A percentile compares a stretch with the other conserved stretches of the same genome.
phyloP scores from a whole-genome alignment of 2,888 invertebrate species.

The Zygothrica quintamaculata region DNA sequence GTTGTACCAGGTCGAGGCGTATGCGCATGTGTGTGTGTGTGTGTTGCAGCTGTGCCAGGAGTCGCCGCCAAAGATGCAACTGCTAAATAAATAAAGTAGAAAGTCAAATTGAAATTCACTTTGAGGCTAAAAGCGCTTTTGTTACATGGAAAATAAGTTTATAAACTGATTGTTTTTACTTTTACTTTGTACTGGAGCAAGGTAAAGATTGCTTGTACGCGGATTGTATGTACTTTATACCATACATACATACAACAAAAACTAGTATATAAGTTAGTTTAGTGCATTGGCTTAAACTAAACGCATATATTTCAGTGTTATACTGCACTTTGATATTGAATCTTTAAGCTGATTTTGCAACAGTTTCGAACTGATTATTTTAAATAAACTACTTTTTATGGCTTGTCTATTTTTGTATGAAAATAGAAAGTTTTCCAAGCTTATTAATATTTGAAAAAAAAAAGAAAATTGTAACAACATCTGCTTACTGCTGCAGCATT shows the following conservation, averaged over 20 bases:
- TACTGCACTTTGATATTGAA: too few relatives aligned
- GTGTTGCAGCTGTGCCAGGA: conserved; percentile 11
- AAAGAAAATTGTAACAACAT: conserved; percentile 22
- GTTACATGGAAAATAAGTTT: neutral
- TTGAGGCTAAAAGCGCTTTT: conserved; percentile 19
- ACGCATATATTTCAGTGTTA: too few relatives aligned
- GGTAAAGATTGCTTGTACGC: too few relatives aligned
- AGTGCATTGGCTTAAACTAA: too few relatives aligned
- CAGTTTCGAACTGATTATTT: too few relatives aligned
- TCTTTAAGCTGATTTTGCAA: too few relatives aligned
- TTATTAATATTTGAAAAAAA: conserved; percentile 12
- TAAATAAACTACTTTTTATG: too few relatives aligned
- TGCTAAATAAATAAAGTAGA: conserved; percentile 26
- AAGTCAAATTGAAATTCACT: conserved; percentile 48
- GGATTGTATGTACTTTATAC: too few relatives aligned
- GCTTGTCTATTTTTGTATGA: too few relatives aligned
- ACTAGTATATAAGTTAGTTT: too few relatives aligned
- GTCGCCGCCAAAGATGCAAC: conserved; percentile 22
- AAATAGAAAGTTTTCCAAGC: neutral
- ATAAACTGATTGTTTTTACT: conserved; percentile 19
- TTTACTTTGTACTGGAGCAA: conserved; percentile 28
- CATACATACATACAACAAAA: too few relatives aligned
- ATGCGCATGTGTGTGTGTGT: neutral
- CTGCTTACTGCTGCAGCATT: conserved; percentile 6
- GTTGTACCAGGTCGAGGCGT: conserved; percentile 35